Percentiles rank a stretch among this genome's conserved stretches.
Evolutionary conservation across 1,140 invertebrate genomes (phyloP).

Genomic region (Asobara japonica): DNA sequence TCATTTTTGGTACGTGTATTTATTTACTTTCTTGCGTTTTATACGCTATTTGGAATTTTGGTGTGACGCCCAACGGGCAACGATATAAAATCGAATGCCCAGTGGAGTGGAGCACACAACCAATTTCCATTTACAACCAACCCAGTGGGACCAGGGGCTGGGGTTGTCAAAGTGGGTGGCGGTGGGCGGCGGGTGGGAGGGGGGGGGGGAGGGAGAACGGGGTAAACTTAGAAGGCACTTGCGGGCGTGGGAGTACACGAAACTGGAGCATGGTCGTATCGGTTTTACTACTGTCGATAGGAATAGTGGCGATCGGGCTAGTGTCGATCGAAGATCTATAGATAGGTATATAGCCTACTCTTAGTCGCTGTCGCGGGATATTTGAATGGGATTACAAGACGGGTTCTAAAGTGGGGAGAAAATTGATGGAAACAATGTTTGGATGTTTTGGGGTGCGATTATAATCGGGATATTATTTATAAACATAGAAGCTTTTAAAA

Average conservation of each 20-base stretch:
- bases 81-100: slow-evolving; percentile 1
- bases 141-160: background rate
- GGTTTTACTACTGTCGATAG: background rate
- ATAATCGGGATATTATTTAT: background rate
- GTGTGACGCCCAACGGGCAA: background rate
- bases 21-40: background rate
- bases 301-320: background rate
- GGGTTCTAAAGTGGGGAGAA: no score
- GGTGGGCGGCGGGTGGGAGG: background rate
- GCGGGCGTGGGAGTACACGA: background rate
- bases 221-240: slow-evolving; percentile 4
- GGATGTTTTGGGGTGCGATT: background rate
- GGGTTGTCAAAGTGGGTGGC: background rate
- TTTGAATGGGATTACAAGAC: no score
- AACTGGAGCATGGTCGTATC: slow-evolving; percentile 7
- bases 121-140: slow-evolving; percentile 15
- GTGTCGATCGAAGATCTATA: background rate
- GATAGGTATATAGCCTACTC: no score
- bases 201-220: background rate
- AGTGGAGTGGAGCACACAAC: slow-evolving; percentile 3
- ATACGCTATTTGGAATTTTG: background rate
- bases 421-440: no score
- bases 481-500: background rate
- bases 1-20: background rate
- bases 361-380: no score